Evolutionary conservation across 2,113 vertebrate species (phyloP).

Genomic region (Paradisaea rubra): DNA sequence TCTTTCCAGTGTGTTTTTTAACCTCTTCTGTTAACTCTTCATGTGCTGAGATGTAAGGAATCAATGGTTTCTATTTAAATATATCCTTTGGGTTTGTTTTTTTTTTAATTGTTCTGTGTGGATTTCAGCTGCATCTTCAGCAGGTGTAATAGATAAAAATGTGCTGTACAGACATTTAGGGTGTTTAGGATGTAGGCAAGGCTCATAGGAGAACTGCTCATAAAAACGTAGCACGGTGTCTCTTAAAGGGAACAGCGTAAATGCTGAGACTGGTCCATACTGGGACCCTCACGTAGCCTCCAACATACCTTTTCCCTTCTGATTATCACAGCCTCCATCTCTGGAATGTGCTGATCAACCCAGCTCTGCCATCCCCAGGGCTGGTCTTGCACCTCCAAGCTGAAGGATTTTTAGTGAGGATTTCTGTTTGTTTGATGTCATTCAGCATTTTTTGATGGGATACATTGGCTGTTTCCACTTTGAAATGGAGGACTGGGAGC

Average conservation of each 20-base stretch:
- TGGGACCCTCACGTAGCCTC: neutral
- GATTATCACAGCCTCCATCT: neutral
- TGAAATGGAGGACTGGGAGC: neutral
- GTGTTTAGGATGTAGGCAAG: neutral
- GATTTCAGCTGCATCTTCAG: neutral
- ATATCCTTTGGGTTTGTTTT: neutral
- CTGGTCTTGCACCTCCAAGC: neutral
- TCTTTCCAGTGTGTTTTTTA: conserved; percentile 49
- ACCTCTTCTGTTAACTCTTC: conserved; percentile 44
- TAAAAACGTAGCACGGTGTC: neutral
- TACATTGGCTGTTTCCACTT: neutral
- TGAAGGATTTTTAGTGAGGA: neutral
- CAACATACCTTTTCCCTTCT: neutral
- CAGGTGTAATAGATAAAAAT: neutral
- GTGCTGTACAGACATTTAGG: conserved; percentile 23
- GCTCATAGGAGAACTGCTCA: conserved; percentile 16
- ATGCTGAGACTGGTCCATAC: neutral
- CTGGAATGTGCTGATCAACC: neutral
- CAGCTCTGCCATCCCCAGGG: neutral
- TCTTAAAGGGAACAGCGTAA: conserved; percentile 1
- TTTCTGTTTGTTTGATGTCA: neutral
- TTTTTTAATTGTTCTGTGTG: conserved; percentile 9
- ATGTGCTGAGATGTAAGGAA: conserved; percentile 57
- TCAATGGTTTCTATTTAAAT: conserved; percentile 38
- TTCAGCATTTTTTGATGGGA: neutral